These are phyloP conservation scores for Dipodomys spectabilis DNA, from an alignment of 2,113 vertebrate species.

Conservation along the genomic window DNA sequence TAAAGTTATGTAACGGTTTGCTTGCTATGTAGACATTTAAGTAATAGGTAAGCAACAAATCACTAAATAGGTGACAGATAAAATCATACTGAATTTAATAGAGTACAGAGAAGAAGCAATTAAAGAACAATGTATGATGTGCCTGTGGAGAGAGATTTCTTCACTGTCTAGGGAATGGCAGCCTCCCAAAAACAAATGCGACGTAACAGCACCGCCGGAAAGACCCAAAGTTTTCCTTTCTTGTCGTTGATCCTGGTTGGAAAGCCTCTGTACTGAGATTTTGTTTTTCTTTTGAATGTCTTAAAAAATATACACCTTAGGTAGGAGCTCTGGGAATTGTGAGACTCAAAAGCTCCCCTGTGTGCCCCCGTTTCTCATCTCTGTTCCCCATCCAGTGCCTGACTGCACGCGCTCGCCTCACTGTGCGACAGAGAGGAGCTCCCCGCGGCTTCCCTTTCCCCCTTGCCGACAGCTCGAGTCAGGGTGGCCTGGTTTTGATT, in stretches of 20 bases:
- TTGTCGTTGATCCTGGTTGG: not conserved
- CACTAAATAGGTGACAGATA: not conserved
- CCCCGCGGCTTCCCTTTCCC: slow-evolving; percentile 74
- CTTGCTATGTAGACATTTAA: not conserved
- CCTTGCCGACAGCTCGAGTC: slow-evolving; percentile 82
- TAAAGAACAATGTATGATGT: not conserved
- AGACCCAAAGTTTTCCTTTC: not conserved
- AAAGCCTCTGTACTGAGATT: not conserved
- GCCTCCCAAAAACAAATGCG: not conserved
- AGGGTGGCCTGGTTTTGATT: slow-evolving; percentile 78
- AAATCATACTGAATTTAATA: not conserved
- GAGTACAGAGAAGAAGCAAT: not conserved
- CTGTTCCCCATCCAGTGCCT: slow-evolving; percentile 74
- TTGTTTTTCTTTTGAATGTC: not conserved
- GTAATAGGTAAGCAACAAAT: not conserved
- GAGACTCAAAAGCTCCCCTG: slow-evolving; percentile 52
- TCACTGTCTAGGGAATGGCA: not conserved
- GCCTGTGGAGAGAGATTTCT: not conserved
- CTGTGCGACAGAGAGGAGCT: slow-evolving; percentile 82
- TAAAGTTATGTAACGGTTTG: not conserved
- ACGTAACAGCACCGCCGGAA: not conserved
- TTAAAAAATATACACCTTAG: not conserved
- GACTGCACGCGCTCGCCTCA: slow-evolving; percentile 82
- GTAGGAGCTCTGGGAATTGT: not conserved
- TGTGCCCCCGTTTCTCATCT: not conserved